Conservation (phyloP, 2,113 vertebrate genomes). For the Otus sunia region DNA sequence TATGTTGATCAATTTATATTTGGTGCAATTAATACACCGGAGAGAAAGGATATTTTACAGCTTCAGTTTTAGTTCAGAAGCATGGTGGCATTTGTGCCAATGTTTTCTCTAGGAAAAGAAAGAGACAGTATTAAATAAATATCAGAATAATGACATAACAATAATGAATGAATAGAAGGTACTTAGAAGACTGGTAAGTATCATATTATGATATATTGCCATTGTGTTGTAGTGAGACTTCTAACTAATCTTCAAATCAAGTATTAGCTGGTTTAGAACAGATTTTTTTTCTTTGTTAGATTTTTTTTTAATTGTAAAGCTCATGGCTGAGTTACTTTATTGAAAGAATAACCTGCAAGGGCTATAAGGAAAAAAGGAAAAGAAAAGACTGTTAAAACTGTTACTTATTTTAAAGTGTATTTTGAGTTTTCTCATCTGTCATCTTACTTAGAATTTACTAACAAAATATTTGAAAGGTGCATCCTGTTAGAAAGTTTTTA, state of each 20-base stretch:
- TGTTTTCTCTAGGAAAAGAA: background rate
- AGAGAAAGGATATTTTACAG: background rate
- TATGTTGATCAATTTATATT: background rate
- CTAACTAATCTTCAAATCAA: background rate
- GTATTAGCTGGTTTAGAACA: background rate
- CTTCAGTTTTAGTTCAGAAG: background rate
- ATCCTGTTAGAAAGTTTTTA: background rate
- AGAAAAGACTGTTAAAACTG: background rate
- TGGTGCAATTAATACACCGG: background rate
- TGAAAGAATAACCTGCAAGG: background rate
- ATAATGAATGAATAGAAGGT: background rate
- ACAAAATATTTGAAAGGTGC: background rate
- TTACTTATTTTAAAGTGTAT: background rate
- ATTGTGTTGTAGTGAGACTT: background rate
- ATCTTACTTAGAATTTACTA: background rate
- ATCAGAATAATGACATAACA: background rate
- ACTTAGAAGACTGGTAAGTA: background rate
- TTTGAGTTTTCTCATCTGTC: background rate
- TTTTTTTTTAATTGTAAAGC: background rate
- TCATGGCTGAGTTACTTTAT: background rate
- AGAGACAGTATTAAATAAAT: background rate
- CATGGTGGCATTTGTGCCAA: background rate
- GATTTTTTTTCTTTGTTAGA: background rate
- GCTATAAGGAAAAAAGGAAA: background rate
- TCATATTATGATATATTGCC: background rate